Evolutionary conservation across 2,888 invertebrate species (phyloP).

Genomic region (Sesia bembeciformis): DNA sequence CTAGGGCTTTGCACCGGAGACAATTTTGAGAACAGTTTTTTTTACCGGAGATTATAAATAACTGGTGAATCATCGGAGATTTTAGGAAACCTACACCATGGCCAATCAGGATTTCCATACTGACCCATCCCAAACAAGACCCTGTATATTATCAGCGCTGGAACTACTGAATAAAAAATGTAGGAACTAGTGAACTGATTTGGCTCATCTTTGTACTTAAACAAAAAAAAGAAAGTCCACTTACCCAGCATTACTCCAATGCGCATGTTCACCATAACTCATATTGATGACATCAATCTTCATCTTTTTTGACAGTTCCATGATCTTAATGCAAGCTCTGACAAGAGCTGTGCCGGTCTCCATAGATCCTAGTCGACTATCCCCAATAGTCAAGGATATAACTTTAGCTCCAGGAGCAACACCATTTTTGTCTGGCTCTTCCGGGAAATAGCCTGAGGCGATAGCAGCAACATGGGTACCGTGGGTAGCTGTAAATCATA

Average conservation of each 20-base stretch:
- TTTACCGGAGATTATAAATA: no score
- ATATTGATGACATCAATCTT: conserved; percentile 94
- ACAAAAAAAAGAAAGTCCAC: conserved; percentile 13
- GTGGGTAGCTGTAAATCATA: conserved; percentile 83
- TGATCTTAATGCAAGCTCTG: conserved; percentile 91
- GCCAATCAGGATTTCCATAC: no score
- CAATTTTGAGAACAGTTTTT: no score
- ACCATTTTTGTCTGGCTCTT: conserved; percentile 91
- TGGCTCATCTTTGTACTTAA: no score
- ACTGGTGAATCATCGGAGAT: no score
- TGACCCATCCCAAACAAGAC: no score
- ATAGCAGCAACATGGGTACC: conserved; percentile 99
- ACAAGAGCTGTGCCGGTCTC: conserved; percentile 96
- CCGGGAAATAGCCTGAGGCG: conserved; percentile 91
- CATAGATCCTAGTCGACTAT: conserved; percentile 92
- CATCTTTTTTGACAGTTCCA: conserved; percentile 77
- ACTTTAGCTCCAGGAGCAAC: conserved; percentile 97
- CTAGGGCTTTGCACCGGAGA: no score
- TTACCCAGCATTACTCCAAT: conserved; percentile 93
- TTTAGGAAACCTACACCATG: no score
- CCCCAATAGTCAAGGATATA: conserved; percentile 94
- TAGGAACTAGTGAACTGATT: no score
- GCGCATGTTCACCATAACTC: conserved; percentile 97
- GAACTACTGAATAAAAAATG: no score
- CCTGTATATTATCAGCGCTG: no score